phyloP scores from a whole-genome alignment of 92 coral and sea anemone genomes.

The Zoanthus solanderi region DNA sequence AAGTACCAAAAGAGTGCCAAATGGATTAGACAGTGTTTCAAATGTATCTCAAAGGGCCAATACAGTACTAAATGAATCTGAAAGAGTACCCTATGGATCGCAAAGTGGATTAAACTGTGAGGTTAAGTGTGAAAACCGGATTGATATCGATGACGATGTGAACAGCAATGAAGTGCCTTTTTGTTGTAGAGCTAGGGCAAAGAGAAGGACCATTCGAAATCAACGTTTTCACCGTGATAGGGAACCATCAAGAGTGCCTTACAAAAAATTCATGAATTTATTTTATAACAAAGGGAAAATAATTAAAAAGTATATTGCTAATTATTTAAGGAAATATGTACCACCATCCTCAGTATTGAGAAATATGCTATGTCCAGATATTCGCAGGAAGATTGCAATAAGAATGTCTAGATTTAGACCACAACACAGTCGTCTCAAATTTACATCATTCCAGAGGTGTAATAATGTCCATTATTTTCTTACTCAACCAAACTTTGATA shows the following conservation, averaged over 20 bases:
- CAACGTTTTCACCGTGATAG: not conserved
- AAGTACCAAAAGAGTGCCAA: not conserved
- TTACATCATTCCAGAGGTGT: not conserved
- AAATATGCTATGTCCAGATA: not conserved
- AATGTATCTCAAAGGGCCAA: conserved; percentile 8
- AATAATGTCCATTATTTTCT: not conserved
- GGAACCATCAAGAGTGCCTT: conserved; percentile 10
- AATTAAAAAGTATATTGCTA: not conserved
- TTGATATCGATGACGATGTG: not conserved
- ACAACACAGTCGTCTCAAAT: not conserved
- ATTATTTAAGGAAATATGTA: not conserved
- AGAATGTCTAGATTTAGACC: not conserved
- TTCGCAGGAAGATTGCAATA: not conserved
- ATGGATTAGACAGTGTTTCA: conserved; percentile 5
- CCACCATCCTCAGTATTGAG: not conserved
- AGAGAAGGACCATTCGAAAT: conserved; percentile 15
- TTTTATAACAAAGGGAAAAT: conserved; percentile 10
- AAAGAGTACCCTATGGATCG: not conserved
- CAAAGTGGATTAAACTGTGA: not conserved
- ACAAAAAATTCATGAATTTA: not conserved
- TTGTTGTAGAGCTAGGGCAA: not conserved
- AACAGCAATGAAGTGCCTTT: not conserved
- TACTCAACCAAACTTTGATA: not conserved
- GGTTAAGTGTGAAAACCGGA: conserved; percentile 1
- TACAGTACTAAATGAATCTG: not conserved